These are phyloP conservation scores for Nomada goodeniana DNA, from an alignment of 2,888 invertebrate genomes.

Conservation along the genomic window DNA sequence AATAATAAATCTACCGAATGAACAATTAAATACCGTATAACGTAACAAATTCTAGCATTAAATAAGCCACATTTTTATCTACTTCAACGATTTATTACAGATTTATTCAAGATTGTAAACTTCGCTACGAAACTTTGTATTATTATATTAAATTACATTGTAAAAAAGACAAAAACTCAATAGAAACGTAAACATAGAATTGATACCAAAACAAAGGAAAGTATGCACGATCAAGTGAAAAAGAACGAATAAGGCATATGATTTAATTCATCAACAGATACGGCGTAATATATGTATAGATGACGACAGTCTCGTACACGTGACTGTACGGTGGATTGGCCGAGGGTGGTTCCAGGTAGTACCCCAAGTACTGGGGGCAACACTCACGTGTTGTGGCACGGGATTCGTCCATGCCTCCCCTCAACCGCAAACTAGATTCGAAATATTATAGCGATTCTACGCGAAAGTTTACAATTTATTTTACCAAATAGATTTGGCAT, in stretches of 20 bases:
- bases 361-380: constrained; percentile 49
- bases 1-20: no score
- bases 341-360: constrained; percentile 52
- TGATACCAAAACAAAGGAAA: neutral
- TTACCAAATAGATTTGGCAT: constrained; percentile 11
- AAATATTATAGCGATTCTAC: constrained; percentile 9
- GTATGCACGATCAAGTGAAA: constrained; percentile 6
- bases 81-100: no score
- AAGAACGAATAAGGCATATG: constrained; percentile 32
- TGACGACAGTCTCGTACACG: constrained; percentile 73
- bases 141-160: neutral
- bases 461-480: constrained; percentile 15
- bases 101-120: no score
- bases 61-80: no score
- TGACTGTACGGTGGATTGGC: constrained; percentile 64
- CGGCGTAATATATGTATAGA: constrained; percentile 57
- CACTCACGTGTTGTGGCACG: constrained; percentile 76
- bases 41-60: no score
- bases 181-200: neutral
- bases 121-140: no score
- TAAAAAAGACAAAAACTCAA: neutral
- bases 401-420: constrained; percentile 42
- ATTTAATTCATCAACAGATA: constrained; percentile 60
- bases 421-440: constrained; percentile 37
- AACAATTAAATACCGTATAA: no score